A percentile compares a stretch with the other conserved stretches of the same genome.
These are phyloP conservation scores for Sanderia malayensis DNA, from an alignment of 30 jellyfish, hydroid and myxozoan genomes.

Conservation along the genomic window DNA sequence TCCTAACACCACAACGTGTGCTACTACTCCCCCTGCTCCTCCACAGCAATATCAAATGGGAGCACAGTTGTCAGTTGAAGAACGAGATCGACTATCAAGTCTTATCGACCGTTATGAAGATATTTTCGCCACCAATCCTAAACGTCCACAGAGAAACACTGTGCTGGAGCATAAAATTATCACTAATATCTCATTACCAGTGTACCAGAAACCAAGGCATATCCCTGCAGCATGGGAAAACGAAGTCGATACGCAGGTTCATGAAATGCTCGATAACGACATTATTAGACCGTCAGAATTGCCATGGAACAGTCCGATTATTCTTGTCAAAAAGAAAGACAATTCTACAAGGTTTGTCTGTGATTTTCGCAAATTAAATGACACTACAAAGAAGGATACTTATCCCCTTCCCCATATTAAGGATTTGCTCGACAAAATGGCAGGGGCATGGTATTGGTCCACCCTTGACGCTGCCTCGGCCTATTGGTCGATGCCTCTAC, in stretches of 20 bases:
- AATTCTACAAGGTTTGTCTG: no score
- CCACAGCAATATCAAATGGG: conserved; percentile 21
- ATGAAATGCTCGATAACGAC: conserved; percentile 1
- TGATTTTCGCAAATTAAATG: neutral
- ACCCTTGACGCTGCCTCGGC: conserved; percentile 23
- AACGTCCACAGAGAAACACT: conserved; percentile 28
- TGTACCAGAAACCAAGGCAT: conserved; percentile 9
- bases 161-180: conserved; percentile 3
- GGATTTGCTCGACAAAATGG: neutral
- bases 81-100: neutral
- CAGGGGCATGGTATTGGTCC: conserved; percentile 19
- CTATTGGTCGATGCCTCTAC: conserved; percentile 23
- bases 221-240: conserved; percentile 16
- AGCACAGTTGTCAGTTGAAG: neutral
- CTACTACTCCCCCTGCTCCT: conserved; percentile 19
- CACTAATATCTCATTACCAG: conserved; percentile 15
- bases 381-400: neutral
- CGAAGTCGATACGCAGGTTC: neutral
- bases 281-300: neutral
- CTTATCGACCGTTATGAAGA: conserved; percentile 14
- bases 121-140: conserved; percentile 14
- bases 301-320: neutral
- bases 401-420: neutral
- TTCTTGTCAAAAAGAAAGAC: neutral
- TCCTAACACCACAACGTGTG: conserved; percentile 1